A percentile compares a stretch with the other conserved stretches of the same genome.
phyloP scores from a whole-genome alignment of 1,140 invertebrate species.

The Cephus cinctus region DNA sequence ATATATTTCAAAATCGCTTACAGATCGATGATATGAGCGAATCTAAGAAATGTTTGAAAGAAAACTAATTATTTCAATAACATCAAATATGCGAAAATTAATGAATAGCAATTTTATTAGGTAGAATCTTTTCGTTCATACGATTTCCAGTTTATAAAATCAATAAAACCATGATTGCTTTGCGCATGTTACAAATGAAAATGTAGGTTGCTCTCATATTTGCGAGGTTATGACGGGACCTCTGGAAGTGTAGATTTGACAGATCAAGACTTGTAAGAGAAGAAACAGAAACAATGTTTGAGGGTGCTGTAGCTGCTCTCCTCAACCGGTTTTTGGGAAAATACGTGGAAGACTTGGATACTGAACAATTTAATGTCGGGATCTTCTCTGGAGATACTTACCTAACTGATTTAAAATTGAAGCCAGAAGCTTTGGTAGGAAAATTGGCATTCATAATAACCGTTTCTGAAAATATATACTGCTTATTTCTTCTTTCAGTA shows the following conservation, averaged over 20 bases:
- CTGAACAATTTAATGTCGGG: conserved; percentile 78
- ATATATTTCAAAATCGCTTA: too few species aligned
- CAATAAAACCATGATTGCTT: too few species aligned
- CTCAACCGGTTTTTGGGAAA: conserved; percentile 78
- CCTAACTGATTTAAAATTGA: conserved; percentile 73
- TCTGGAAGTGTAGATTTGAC: not conserved
- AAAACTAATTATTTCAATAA: too few species aligned
- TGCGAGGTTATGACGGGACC: conserved; percentile 5
- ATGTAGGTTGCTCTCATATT: not conserved
- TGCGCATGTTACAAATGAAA: too few species aligned
- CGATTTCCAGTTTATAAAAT: too few species aligned
- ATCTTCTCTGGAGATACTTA: conserved; percentile 80
- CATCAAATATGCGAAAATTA: too few species aligned
- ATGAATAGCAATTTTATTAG: too few species aligned
- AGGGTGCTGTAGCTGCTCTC: conserved; percentile 74
- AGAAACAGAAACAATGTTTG: conserved; percentile 62
- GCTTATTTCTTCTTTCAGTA: conserved; percentile 61
- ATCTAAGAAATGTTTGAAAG: too few species aligned
- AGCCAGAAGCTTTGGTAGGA: conserved; percentile 78
- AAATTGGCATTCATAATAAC: conserved; percentile 7
- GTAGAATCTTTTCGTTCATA: too few species aligned
- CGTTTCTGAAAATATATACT: conserved; percentile 1
- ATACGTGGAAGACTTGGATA: conserved; percentile 79
- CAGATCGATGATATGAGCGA: too few species aligned
- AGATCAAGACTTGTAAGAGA: conserved; percentile 1